These are phyloP conservation scores for Drosophila vallismaia DNA, from an alignment of 2,888 invertebrate species.

Conservation along the genomic window DNA sequence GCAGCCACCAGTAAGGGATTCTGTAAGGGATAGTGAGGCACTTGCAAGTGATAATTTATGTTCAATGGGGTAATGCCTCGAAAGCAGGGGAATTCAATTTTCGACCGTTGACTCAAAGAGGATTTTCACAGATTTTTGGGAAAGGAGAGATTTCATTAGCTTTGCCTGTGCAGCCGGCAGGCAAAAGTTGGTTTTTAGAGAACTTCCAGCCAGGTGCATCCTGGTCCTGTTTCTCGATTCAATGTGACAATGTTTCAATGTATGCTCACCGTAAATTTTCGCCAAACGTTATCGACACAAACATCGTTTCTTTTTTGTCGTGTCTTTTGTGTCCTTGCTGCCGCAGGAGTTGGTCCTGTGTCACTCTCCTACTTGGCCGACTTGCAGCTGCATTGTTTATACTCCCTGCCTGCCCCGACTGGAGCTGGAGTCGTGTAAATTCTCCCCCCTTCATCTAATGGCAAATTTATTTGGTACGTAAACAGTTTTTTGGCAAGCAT, in stretches of 20 bases:
- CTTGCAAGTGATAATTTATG: conserved; percentile 71
- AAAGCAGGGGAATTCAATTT: conserved; percentile 38
- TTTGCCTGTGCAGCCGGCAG: conserved; percentile 10
- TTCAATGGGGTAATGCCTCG: conserved; percentile 49
- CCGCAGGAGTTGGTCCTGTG: conserved; percentile 33
- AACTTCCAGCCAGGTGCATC: conserved; percentile 26
- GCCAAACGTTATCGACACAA: conserved; percentile 59
- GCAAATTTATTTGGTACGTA: conserved; percentile 69
- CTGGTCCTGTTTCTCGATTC: conserved; percentile 22
- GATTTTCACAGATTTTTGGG: conserved; percentile 12
- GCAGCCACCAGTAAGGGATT: conserved; percentile 19
- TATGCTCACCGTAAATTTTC: conserved; percentile 77
- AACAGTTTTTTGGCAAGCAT: conserved; percentile 49
- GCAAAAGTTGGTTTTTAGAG: neutral
- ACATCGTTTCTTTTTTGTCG: conserved; percentile 16
- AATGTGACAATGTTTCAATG: conserved; percentile 70
- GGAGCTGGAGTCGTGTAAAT: conserved; percentile 57
- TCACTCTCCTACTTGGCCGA: conserved; percentile 43
- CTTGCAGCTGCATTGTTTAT: conserved; percentile 73
- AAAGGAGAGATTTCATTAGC: conserved; percentile 30
- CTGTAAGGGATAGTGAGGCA: conserved; percentile 53
- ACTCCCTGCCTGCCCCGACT: conserved; percentile 41
- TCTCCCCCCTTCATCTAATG: conserved; percentile 56
- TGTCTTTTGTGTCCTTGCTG: conserved; percentile 8
- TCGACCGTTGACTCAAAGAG: conserved; percentile 21